Base-by-base conservation (phyloP, 2,113 vertebrate species). In the Syrrhaptes paradoxus region DNA sequence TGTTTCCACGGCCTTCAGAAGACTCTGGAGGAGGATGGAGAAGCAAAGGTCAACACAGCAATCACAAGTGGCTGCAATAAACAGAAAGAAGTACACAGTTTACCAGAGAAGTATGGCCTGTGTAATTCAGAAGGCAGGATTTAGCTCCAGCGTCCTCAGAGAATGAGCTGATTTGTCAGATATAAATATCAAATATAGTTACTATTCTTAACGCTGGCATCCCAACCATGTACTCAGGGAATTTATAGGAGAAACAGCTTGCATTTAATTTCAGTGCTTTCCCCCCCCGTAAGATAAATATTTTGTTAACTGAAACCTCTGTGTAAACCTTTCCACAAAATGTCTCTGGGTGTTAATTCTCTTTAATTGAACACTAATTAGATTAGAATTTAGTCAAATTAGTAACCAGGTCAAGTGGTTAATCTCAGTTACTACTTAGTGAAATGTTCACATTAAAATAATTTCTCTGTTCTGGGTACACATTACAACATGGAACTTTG, bases 401-500 rank as follows among this genome's bases (percentile, higher is more conserved):
- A 94, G 76, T 93, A 93, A 95, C 72, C 77, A 80, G 87, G 89
- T 93, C 92, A 88, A 96, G 94, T 92, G 91, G 77, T 91, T 96
- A 92, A 72, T 94, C 83, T 95, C 58, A 61, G 95, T 95, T 95
- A 87, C 82, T 94, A 92, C 84, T 96, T 92, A 89, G 74, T 71
- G 76, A 92, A 94, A 95, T 19, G 75, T 75, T 62, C 76, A 82
- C 52, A 85, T 93, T 77, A 96, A 97, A 97, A 80, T 95, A 76
- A 95, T 97, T 94, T 92, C 82, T 96, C 48, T 89, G 46, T 93
- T 89, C 89, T 91, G 83, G 38, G 76, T 65, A 93, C 90, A 85
- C 95, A 95, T 97, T 95, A 96, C 92, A 95, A 84, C 92, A 96
- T 97, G 96, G 97, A 97, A 96, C 77, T 94, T 87, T 72, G 94